Evolutionary conservation across 2,113 vertebrate genomes (phyloP).

Genomic region (Lichenostomus cassidix): DNA sequence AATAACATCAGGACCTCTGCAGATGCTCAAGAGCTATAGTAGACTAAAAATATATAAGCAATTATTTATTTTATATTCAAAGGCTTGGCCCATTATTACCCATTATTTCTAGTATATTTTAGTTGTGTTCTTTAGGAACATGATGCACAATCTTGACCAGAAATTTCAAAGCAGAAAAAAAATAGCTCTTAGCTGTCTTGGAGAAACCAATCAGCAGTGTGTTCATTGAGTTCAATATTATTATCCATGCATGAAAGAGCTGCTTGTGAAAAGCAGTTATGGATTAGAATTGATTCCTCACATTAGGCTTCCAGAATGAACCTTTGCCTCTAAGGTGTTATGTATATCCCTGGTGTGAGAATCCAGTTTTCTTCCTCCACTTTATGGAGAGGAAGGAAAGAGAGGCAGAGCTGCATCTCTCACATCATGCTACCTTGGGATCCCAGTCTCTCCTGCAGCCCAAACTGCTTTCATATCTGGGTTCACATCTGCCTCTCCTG

Average conservation of each 20-base stretch:
- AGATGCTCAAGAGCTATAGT: not conserved
- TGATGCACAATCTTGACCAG: not conserved
- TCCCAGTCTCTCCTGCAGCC: not conserved
- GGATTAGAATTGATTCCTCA: conserved; percentile 39
- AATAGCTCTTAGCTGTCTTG: not conserved
- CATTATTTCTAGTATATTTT: not conserved
- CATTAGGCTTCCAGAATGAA: not conserved
- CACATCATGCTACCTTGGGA: not conserved
- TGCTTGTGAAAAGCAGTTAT: conserved; percentile 1
- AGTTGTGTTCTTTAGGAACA: not conserved
- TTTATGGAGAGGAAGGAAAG: not conserved
- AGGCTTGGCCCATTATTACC: not conserved
- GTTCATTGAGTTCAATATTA: not conserved
- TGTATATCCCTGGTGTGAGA: not conserved
- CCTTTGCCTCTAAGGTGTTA: not conserved
- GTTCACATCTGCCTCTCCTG: not conserved
- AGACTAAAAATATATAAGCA: not conserved
- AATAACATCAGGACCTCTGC: not conserved
- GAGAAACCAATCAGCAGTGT: not conserved
- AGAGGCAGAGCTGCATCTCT: not conserved
- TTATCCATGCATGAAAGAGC: conserved; percentile 13
- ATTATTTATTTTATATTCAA: not conserved
- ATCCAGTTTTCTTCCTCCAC: not conserved
- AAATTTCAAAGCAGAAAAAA: not conserved
- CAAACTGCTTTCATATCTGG: not conserved